A percentile compares a stretch with the other conserved stretches of the same genome.
Evolutionary conservation across 2,888 invertebrate species (phyloP).

Genomic region (Charanyca ferruginea): DNA sequence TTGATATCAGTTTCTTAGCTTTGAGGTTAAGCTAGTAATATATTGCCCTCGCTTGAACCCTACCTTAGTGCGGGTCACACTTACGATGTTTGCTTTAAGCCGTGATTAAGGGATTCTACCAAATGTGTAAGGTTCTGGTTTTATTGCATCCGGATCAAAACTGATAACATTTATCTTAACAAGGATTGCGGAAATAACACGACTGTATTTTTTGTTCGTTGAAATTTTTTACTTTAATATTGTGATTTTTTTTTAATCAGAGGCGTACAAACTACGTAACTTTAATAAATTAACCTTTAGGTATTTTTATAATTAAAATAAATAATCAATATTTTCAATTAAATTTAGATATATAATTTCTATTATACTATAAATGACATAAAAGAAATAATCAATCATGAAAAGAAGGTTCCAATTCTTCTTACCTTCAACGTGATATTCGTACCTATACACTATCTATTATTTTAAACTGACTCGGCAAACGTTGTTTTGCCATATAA

Average conservation of each 20-base stretch:
- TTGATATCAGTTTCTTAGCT: slow-evolving; percentile 4
- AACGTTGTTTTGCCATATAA: no score
- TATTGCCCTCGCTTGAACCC: slow-evolving; percentile 13
- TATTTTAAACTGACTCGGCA: no score
- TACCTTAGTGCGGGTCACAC: neutral
- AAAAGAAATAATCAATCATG: no score
- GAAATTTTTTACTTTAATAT: neutral
- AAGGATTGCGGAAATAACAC: neutral
- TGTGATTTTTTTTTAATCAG: no score
- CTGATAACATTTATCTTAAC: slow-evolving; percentile 34
- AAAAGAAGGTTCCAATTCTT: no score
- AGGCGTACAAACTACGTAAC: neutral
- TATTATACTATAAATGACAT: no score
- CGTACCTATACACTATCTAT: no score
- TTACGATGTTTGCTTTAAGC: slow-evolving; percentile 6
- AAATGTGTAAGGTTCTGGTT: slow-evolving; percentile 15
- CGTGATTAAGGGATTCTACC: slow-evolving; percentile 41
- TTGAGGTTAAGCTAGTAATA: slow-evolving; percentile 27
- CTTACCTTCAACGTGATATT: no score
- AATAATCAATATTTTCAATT: no score
- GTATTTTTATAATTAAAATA: no score
- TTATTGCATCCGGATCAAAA: slow-evolving; percentile 30
- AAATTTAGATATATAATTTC: no score
- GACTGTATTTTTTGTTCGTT: neutral
- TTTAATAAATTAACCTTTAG: no score